These are phyloP conservation scores for Phyllopteryx taeniolatus DNA, from an alignment of 2,113 vertebrate species.

Conservation along the genomic window DNA sequence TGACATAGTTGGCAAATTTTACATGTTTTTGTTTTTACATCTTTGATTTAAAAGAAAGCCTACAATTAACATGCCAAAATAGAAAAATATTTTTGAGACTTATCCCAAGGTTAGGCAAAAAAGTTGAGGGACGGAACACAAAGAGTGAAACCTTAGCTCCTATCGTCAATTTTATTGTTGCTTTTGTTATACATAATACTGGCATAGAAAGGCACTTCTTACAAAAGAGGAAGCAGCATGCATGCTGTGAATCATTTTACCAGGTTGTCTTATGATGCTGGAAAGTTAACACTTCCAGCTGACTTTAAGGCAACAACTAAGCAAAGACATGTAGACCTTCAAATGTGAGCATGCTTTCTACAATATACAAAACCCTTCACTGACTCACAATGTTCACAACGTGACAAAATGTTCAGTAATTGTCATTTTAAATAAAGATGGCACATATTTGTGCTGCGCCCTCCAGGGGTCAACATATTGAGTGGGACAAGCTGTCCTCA, in stretches of 20 bases:
- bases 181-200: conserved; percentile 8
- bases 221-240: conserved; percentile 15
- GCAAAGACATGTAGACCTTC: background rate
- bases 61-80: background rate
- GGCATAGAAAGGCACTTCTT: conserved; percentile 25
- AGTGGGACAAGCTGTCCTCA: conserved; percentile 45
- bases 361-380: background rate
- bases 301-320: background rate
- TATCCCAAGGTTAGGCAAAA: background rate
- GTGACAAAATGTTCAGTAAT: conserved; percentile 12
- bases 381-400: background rate
- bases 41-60: background rate
- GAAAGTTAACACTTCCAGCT: background rate
- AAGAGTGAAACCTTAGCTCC: conserved; percentile 25
- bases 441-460: conserved; percentile 14
- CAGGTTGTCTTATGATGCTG: background rate
- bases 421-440: conserved; percentile 49
- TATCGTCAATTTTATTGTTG: background rate
- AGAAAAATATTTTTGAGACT: conserved; percentile 28
- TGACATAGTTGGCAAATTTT: background rate
- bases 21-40: background rate
- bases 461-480: conserved; percentile 48
- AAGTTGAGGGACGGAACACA: conserved; percentile 22
- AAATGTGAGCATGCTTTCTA: conserved; percentile 15
- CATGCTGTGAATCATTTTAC: conserved; percentile 6